phyloP scores from a whole-genome alignment of 2,113 vertebrate species.

The Aplodontia rufa region DNA sequence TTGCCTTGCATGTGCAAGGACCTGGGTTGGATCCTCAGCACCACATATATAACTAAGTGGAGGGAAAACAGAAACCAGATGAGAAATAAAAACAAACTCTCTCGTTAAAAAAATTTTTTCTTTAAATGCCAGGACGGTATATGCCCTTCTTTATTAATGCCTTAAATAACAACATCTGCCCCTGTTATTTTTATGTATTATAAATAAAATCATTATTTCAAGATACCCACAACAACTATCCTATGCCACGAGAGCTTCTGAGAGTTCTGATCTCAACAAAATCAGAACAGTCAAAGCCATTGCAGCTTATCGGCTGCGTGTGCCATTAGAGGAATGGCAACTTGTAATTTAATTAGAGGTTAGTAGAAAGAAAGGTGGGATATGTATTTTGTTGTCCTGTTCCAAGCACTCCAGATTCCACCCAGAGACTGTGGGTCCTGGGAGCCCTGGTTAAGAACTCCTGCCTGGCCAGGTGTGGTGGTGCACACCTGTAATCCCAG shows the following conservation, averaged over 20 bases:
- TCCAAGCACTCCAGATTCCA: neutral
- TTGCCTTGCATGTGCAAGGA: no score
- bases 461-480: neutral
- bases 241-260: neutral
- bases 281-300: neutral
- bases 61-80: no score
- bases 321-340: neutral
- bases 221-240: neutral
- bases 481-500: no score
- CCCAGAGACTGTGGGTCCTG: neutral
- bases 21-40: no score
- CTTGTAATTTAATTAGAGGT: slow-evolving; percentile 20
- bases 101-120: no score
- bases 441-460: neutral
- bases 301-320: neutral
- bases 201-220: slow-evolving; percentile 13
- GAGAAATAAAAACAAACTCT: no score
- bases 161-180: neutral
- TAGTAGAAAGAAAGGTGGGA: neutral
- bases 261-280: neutral
- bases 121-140: neutral
- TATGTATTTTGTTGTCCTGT: neutral
- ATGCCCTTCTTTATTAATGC: neutral
- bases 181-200: neutral
- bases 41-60: no score